Conservation (phyloP, 2,888 invertebrate species). For the Timandra comae region DNA sequence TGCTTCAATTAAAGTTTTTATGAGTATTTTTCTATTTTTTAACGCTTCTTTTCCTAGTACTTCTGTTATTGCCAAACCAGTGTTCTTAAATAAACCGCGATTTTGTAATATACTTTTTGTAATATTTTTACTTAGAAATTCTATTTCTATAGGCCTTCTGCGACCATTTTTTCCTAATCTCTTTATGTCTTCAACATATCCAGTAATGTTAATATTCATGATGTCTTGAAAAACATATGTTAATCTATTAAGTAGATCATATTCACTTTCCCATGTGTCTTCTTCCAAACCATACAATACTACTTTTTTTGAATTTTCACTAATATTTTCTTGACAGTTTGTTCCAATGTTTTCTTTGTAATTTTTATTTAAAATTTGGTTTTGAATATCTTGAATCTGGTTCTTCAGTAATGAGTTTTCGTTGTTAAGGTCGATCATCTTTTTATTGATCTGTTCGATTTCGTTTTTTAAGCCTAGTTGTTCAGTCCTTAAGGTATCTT, state of each 20-base stretch:
- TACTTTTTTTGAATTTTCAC: background rate
- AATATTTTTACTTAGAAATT: constrained; percentile 3
- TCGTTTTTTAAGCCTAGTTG: background rate
- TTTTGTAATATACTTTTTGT: constrained; percentile 1
- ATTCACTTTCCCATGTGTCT: background rate
- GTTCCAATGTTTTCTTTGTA: background rate
- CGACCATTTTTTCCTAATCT: constrained; percentile 1
- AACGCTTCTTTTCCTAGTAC: background rate
- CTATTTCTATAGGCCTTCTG: constrained; percentile 1
- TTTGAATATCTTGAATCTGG: background rate
- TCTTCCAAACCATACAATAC: constrained; percentile 2
- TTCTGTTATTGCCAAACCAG: constrained; percentile 4
- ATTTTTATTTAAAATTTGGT: background rate
- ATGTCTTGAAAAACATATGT: constrained; percentile 1
- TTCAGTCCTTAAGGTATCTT: no score
- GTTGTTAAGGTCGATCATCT: background rate
- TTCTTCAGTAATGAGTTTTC: background rate
- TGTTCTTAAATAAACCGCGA: background rate
- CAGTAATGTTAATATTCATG: constrained; percentile 1
- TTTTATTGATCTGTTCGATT: background rate
- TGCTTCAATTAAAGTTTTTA: background rate
- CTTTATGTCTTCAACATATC: constrained; percentile 3
- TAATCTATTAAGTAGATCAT: background rate
- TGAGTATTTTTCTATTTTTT: background rate
- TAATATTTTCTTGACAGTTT: background rate